Evolutionary conservation across 2,113 vertebrate species (phyloP).

Genomic region (Scytalopus superciliaris): DNA sequence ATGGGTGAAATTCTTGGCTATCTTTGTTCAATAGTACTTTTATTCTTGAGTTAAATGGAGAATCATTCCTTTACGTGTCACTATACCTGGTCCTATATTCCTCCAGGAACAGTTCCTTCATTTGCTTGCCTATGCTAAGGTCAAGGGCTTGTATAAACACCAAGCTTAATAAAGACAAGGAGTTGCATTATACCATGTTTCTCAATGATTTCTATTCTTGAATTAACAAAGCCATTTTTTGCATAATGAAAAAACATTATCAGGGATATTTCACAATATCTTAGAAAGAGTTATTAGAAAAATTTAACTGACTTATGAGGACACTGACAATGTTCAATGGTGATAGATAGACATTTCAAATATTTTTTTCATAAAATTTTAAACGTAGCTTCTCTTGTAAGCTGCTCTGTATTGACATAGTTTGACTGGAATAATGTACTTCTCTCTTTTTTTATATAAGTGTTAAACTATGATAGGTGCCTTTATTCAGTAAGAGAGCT

Average conservation of each 20-base stretch:
- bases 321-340: background rate
- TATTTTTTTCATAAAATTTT: background rate
- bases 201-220: background rate
- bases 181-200: background rate
- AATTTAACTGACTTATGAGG: background rate
- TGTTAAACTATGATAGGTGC: background rate
- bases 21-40: background rate
- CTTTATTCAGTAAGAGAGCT: background rate
- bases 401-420: background rate
- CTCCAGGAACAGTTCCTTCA: background rate
- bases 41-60: background rate
- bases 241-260: background rate
- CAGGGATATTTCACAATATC: background rate
- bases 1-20: background rate
- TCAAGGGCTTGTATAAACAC: background rate
- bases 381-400: background rate
- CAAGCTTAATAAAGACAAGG: background rate
- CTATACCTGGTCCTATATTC: fast-evolving
- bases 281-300: background rate
- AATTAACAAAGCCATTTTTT: background rate
- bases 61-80: background rate
- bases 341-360: background rate
- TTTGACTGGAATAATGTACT: background rate
- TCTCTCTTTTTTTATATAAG: background rate
- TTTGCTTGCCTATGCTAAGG: background rate